These are phyloP conservation scores for Catocala sponsa DNA, from an alignment of 2,888 invertebrate species.

Conservation along the genomic window DNA sequence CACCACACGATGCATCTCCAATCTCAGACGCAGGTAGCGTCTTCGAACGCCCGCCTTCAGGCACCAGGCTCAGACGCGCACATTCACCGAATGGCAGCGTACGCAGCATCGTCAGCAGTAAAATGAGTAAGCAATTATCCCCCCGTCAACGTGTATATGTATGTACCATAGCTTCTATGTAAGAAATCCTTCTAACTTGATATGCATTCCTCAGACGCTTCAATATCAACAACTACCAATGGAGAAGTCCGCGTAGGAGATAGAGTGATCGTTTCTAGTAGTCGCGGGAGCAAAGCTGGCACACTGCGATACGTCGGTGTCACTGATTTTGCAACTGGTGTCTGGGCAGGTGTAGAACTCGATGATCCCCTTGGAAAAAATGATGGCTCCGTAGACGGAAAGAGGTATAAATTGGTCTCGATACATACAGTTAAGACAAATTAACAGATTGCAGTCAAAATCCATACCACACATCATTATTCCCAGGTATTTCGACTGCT, in stretches of 20 bases:
- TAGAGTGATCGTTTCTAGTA: slow-evolving; percentile 95
- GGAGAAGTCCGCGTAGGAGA: slow-evolving; percentile 95
- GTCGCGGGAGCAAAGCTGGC: slow-evolving; percentile 96
- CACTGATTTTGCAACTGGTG: slow-evolving; percentile 96
- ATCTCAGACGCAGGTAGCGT: slow-evolving; percentile 83
- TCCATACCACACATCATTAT: slow-evolving; percentile 22
- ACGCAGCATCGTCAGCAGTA: slow-evolving; percentile 85
- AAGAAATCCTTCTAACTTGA: background rate
- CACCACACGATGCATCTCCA: slow-evolving; percentile 82
- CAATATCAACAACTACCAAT: slow-evolving; percentile 80
- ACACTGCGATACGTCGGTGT: slow-evolving; percentile 94
- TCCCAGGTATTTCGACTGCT: slow-evolving; percentile 97
- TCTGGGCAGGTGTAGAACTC: slow-evolving; percentile 98
- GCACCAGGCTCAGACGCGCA: slow-evolving; percentile 77
- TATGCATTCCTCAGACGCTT: slow-evolving; percentile 71
- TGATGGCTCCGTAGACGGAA: slow-evolving; percentile 97
- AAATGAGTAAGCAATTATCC: slow-evolving; percentile 78
- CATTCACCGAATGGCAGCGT: slow-evolving; percentile 85
- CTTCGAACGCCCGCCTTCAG: slow-evolving; percentile 81
- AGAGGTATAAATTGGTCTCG: slow-evolving; percentile 89
- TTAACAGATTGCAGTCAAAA: background rate
- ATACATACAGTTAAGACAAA: background rate
- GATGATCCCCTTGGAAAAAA: slow-evolving; percentile 98
- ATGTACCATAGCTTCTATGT: background rate
- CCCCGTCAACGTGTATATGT: background rate